Evolutionary conservation across 2,888 invertebrate species (phyloP).

Genomic region (Tetragonisca angustula): DNA sequence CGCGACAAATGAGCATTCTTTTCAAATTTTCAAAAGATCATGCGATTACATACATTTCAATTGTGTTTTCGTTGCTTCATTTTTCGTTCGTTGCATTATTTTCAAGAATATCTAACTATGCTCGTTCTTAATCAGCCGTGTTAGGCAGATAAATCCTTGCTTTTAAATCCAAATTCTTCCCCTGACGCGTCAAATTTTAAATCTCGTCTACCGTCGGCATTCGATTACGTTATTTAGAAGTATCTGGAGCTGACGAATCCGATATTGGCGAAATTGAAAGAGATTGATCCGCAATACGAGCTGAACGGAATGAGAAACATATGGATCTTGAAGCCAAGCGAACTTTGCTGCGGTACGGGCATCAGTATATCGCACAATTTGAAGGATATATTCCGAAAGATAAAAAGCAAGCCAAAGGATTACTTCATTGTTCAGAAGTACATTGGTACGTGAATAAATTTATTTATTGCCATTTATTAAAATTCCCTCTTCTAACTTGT

Average conservation of each 20-base stretch:
- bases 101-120: too few relatives aligned
- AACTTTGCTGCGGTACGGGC: conserved; percentile 92
- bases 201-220: neutral
- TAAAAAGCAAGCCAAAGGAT: conserved; percentile 86
- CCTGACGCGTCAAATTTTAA: neutral
- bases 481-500: too few relatives aligned
- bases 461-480: neutral
- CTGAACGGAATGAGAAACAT: conserved; percentile 92
- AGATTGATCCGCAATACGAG: conserved; percentile 77
- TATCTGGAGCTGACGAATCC: conserved; percentile 50
- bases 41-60: too few relatives aligned
- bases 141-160: too few relatives aligned
- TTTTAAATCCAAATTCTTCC: neutral
- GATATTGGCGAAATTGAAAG: conserved; percentile 71
- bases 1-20: too few relatives aligned
- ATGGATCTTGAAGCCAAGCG: conserved; percentile 96
- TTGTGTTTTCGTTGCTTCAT: too few relatives aligned
- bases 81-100: too few relatives aligned
- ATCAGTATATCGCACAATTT: conserved; percentile 92
- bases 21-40: too few relatives aligned
- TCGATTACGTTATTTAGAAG: conserved; percentile 36
- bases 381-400: conserved; percentile 88
- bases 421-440: conserved; percentile 95
- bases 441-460: conserved; percentile 87
- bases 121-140: too few relatives aligned